phyloP scores from a whole-genome alignment of 1,140 invertebrate genomes.

The Ylistrum balloti region DNA sequence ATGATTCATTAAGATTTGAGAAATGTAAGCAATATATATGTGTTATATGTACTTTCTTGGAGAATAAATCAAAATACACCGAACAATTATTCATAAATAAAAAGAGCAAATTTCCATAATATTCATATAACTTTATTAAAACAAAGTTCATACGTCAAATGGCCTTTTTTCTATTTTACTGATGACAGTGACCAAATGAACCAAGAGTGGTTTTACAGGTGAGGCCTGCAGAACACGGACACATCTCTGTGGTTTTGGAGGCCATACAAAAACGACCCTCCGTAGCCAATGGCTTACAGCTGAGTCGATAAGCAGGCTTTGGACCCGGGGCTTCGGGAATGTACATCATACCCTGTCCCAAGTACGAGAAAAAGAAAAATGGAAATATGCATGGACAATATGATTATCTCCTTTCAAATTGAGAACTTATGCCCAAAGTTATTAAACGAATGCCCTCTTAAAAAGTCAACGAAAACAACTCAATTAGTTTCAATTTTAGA shows the following conservation, averaged over 20 bases:
- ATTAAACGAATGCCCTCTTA: background rate
- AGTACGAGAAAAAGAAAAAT: too few relatives aligned
- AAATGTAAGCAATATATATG: background rate
- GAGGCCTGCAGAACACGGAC: constrained; percentile 28
- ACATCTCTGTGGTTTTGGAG: constrained; percentile 7
- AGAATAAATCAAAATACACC: too few relatives aligned
- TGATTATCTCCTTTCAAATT: too few relatives aligned
- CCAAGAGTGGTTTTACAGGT: constrained; percentile 27
- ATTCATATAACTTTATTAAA: background rate
- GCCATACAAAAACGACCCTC: constrained; percentile 10
- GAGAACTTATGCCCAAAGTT: too few relatives aligned
- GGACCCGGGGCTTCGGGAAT: constrained; percentile 45
- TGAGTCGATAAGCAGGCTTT: constrained; percentile 41
- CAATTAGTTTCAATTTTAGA: too few relatives aligned
- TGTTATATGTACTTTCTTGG: too few relatives aligned
- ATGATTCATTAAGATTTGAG: too few relatives aligned
- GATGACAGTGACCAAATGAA: constrained; percentile 42
- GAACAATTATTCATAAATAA: too few relatives aligned
- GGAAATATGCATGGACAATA: too few relatives aligned
- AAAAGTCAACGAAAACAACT: too few relatives aligned
- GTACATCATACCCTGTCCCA: constrained; percentile 42
- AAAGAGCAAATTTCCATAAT: background rate
- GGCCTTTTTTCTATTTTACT: background rate
- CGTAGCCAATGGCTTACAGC: background rate
- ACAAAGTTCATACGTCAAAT: too few relatives aligned